Evolutionary conservation across 2,113 vertebrate species (phyloP), one percentile per base, ranked within the genome.

Genomic region (Ondatra zibethicus): DNA sequence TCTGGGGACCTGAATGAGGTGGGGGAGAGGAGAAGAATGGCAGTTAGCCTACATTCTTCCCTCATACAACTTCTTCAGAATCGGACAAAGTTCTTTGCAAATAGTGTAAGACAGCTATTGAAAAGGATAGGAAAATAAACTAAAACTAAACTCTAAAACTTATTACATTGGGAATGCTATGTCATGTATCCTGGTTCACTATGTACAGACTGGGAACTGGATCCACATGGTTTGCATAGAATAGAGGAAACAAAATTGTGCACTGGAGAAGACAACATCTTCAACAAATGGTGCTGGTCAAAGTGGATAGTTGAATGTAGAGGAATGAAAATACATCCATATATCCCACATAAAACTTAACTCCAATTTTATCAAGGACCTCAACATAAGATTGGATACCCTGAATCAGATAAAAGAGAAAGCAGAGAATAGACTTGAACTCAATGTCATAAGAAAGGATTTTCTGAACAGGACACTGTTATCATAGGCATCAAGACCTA

Each of bases 151-250:
- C 25, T 58, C 52, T n/a, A 81, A 81, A 58, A 25, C 10, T 0
- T n/a, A 81, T n/a, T 81, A 5, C 4, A n/a, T 13, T 31, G 19
- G 16, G 68, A 87, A 31, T 47, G 17, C 55, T n/a, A 84, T 47
- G 31, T 92, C 52, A n/a, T 7, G 21, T 0, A 2, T 25, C 39
- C 17, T 25, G 33, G 8, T 12, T 27, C 42, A 27, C 0, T 13
- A 17, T 31, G 39, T 27, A 16, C 4, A 78, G 45, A 61, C 0
- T 25, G 29, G 10, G 2, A 21, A 2, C 27, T 10, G 31, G 33
- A 23, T 23, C 11, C 12, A 23, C 16, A 3, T 47, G 72, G 23
- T 7, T 10, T n/a, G 39, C 25, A n/a, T 0, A 8, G 27, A 52
- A 42, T 0, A n/a, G 23, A 4, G 10, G 16, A 21, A 17, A 78